Base-by-base conservation (phyloP, 2,888 invertebrate genomes). In the Eupithecia subumbrata region DNA sequence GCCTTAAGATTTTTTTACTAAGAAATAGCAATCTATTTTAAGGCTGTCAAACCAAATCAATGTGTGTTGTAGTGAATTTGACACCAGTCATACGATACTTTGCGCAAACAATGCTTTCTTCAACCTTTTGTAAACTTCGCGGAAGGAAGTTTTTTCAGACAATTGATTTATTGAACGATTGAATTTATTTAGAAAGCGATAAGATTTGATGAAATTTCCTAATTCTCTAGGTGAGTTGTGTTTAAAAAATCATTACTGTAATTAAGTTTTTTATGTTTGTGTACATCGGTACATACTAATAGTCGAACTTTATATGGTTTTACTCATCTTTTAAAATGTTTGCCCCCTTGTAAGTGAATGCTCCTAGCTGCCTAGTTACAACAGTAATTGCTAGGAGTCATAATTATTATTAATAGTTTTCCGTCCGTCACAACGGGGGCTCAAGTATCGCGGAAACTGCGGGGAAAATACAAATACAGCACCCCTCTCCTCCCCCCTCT, bases 321-420 rank as follows among this genome's bases (percentile, higher is more conserved):
- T 22, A 25, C 68, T 68, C 43, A 43, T 68, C 68, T 25, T 64
- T n/a, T 67, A 8, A 43, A 43, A 43, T 16, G 7, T 1, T 67
- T 40, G 25, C 8, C 25, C 43, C 43, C 68, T 37, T 72, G 66
- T 72, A 69, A 43, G 43, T 75, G 71, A 75, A 64, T 72, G 52
- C 76, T 64, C 45, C 56, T 66, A 60, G 63, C 74, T 16, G 74
- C 64, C 72, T 73, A 68, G 72, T 69, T 74, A 74, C 67, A 77
- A 78, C 73, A 78, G 75, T 71, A 73, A 78, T 80, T 75, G 75
- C 78, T 75, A 86, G 43, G 83, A 80, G 77, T 83, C 84, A 87
- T 91, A 90, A 91, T 91, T 89, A 92, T 91, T 89, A 90, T 88
- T 90, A 92, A 90, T 91, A 91, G 90, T 92, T 90, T 77, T 91